Base-by-base conservation (phyloP, 2,797 vertebrate genomes). In the Poecilia wingei region DNA sequence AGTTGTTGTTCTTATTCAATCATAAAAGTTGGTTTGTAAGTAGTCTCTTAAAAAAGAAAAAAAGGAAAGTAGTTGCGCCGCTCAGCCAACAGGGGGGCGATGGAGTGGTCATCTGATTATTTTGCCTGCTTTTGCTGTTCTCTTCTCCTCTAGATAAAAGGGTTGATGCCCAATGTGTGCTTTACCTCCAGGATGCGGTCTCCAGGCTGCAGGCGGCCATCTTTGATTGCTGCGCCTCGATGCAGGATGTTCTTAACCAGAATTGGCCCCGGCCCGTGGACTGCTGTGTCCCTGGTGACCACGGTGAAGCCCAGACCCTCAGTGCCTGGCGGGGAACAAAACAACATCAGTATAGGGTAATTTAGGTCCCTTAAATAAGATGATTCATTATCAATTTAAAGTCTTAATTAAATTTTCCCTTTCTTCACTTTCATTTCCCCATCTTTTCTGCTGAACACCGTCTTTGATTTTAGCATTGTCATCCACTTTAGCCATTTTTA, bases 241-340 rank as follows among this genome's bases (percentile, higher is more conserved):
- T 92, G 94, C 71, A 99, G 95, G 93, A 99, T 99, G 84, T 97
- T 99, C 95, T 99, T 99, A 76, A 99, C 97, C 92, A 98, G 95
- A 94, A 99, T 99, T 0, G 98, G 98, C 25, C 97, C 97, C 0
- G 97, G 97, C 39, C 96, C 97, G 1, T 97, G 97, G 25, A 96
- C 90, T 7, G 97, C 92, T n/a, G 97, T 96, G 86, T 99, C 98
- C 91, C 97, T 95, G 79, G 98, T 99, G 41, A 98, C 98, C 85
- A 99, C 97, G 0, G 98, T 98, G 93, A 99, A 99, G 84, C 98
- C 98, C 85, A 99, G 96, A 72, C 98, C 98, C 85, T 99, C 98
- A 0, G 95, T 66, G 82, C 97, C 98, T 99, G 94, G 31, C n/a
- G 14, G 10, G 69, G 49, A 33, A 46, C 20, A 47, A 51, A 79